Evolutionary conservation across 2,113 vertebrate species (phyloP).

Genomic region (Grammomys dolichurus): DNA sequence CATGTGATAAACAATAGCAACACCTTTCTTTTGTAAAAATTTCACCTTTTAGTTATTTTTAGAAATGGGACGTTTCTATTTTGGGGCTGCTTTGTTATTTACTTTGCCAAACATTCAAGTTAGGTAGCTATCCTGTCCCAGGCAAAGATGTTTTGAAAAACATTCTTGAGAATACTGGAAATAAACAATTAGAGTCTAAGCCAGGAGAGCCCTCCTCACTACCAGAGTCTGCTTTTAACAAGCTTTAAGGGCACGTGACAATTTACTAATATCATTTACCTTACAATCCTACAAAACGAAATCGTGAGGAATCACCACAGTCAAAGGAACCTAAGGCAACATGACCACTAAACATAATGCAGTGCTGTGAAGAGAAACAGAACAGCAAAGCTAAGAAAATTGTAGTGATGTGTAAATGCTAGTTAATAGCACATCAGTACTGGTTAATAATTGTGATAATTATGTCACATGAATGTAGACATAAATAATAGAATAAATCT

Average conservation of each 20-base stretch:
- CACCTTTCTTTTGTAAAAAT: background rate
- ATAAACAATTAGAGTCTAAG: background rate
- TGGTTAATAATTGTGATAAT: background rate
- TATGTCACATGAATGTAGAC: background rate
- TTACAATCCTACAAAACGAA: background rate
- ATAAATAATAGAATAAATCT: background rate
- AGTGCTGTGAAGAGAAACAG: background rate
- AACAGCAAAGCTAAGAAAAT: background rate
- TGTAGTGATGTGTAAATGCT: background rate
- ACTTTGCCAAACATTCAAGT: background rate
- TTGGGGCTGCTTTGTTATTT: no score
- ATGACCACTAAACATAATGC: background rate
- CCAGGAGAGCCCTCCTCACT: background rate
- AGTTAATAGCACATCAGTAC: background rate
- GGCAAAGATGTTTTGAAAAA: background rate
- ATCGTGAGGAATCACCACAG: background rate
- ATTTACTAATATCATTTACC: background rate
- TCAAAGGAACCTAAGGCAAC: background rate
- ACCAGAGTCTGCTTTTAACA: background rate
- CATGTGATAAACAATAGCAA: background rate
- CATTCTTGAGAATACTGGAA: background rate
- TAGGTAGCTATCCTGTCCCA: no score
- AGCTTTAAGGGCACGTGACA: background rate
- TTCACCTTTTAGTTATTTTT: background rate
- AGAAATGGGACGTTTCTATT: no score